Base-by-base conservation (phyloP, 1,140 invertebrate species). In the Adelges cooleyi region DNA sequence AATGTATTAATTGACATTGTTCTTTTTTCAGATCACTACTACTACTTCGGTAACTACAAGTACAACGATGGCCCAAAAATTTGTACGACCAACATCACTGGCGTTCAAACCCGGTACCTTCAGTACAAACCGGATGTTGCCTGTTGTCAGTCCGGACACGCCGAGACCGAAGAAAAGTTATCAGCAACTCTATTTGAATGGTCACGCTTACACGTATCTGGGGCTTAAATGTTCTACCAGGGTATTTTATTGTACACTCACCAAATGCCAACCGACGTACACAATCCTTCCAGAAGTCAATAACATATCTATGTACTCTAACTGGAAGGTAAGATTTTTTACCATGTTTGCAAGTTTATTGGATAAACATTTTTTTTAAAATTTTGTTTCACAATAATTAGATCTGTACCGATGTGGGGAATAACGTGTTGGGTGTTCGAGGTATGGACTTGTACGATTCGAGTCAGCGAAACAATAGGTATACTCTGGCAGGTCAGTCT, bases 291-390 rank as follows among this genome's bases (percentile, higher is more conserved):
- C 83, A 1, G 87, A 92, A 72, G 88, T 93, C 74, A 86, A 90
- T 68, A 90, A 87, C 70, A 77, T 97, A 40, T 96, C 93, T 15
- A 98, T 98, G 94, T 98, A 98, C 72, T 95, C 92, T 10, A 95
- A 97, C 73, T 98, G 95, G 95, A 86, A 90, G 76, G 76, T 80
- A 68, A 11, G 5, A n/a, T n/a, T n/a, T n/a, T n/a, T n/a, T n/a
- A n/a, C n/a, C n/a, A n/a, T n/a, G n/a, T n/a, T n/a, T n/a, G n/a
- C n/a, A n/a, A n/a, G n/a, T 6, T 11, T 6, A 33, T 33, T 33
- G 11, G 11, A 33, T 6, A 11, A 33, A 33, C 5, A 33, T 33
- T 6, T 33, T 6, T 6, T 6, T 33, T 33, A 33, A 11, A 6
- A 33, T 33, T 33, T 33, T 6, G 11, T 33, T 33, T 33, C 29